Base-by-base conservation (phyloP, 2,113 vertebrate species). In the Cichladusa arquata region DNA sequence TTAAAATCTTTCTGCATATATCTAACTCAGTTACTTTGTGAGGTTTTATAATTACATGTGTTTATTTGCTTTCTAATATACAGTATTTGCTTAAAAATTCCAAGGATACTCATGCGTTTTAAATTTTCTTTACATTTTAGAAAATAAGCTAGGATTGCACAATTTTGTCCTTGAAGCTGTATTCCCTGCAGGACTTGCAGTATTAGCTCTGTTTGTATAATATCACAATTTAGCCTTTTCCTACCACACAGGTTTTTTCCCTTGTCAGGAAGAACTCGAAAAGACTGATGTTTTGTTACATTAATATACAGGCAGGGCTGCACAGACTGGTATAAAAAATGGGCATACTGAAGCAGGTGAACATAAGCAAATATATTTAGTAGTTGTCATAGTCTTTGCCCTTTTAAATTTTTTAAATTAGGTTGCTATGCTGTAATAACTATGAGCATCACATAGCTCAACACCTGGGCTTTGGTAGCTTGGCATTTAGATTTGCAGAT, bases 201-300 rank as follows among this genome's bases (percentile, higher is more conserved):
- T 71, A 20, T 67, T 67, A 29, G 9, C 28, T 44, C 7, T 71
- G 44, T 44, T 31, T 93, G 62, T 62, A 42, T 78, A 95, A 71
- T 96, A 72, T 47, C 81, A 81, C 38, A 70, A 23, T 64, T 84
- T 97, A 91, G 88, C 79, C 78, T 94, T 96, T 97, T 78, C 44
- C 38, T 77, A 11, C 19, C 24, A 70, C 0, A 1, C 8, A 47
- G 26, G 3, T 58, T 92, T 87, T 81, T 60, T 85, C 15, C 9
- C 44, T 85, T 86, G 38, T 70, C 80, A 85, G 79, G 83, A 91
- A 64, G 58, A 97, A 93, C 80, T 94, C 91, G 77, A 70, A 87
- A 87, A 87, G 78, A 56, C 40, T 72, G 9, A 81, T 45, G 54
- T 81, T 50, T 78, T 86, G 19, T 86, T 79, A 18, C 25, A 40